phyloP scores from a whole-genome alignment of 1,140 invertebrate species.

The Philopotamus ludificatus region DNA sequence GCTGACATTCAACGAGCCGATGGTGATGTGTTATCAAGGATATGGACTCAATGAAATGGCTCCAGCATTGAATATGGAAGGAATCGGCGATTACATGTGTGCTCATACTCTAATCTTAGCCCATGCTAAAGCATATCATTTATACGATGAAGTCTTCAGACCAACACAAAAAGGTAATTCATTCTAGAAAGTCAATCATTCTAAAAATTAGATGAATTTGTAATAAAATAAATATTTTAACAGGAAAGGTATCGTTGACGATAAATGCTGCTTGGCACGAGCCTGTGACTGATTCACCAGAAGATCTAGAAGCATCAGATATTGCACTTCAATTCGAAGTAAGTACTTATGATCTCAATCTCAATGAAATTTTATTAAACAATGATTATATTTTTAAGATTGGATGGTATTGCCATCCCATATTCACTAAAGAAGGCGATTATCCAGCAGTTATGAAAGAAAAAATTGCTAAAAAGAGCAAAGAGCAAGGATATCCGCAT shows the following conservation, averaged over 20 bases:
- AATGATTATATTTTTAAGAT: constrained; percentile 48
- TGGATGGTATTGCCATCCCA: constrained; percentile 63
- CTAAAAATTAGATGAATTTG: background rate
- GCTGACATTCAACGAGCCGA: constrained; percentile 56
- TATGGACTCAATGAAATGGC: constrained; percentile 49
- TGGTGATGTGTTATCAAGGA: constrained; percentile 45
- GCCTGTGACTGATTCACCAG: constrained; percentile 45
- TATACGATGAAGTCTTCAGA: constrained; percentile 66
- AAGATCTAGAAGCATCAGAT: constrained; percentile 53
- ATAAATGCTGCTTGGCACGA: constrained; percentile 53
- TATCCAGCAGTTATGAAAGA: constrained; percentile 63
- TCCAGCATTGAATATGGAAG: constrained; percentile 53
- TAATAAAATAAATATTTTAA: background rate
- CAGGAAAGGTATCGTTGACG: constrained; percentile 56
- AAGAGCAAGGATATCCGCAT: constrained; percentile 55
- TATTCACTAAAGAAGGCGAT: constrained; percentile 61
- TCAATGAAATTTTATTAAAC: background rate
- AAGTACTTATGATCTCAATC: constrained; percentile 20
- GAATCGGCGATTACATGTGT: constrained; percentile 60
- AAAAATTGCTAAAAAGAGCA: constrained; percentile 57
- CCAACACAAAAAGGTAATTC: constrained; percentile 57
- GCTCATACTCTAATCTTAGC: constrained; percentile 61
- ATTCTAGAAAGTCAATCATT: background rate
- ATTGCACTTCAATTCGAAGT: constrained; percentile 48
- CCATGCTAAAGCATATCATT: constrained; percentile 62